Evolutionary conservation across 2,888 invertebrate species (phyloP).

Genomic region (Petrolisthes cinctipes): DNA sequence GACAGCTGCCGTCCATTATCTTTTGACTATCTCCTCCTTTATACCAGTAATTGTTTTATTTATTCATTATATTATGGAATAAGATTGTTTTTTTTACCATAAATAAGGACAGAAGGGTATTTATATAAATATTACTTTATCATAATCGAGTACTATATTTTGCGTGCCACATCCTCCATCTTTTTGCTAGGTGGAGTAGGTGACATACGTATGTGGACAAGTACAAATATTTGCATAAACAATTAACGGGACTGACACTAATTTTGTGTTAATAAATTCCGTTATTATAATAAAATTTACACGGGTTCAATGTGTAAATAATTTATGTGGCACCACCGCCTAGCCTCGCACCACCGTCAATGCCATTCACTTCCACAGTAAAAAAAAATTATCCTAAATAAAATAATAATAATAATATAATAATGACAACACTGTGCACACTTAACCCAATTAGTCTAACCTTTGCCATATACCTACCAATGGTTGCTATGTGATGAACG

Average conservation of each 20-base stretch:
- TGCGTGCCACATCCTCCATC: too few species aligned
- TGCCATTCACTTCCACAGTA: background rate
- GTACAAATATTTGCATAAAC: background rate
- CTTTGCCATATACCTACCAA: slow-evolving; percentile 47
- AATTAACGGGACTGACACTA: background rate
- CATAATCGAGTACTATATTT: too few species aligned
- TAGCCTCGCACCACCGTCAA: slow-evolving; percentile 56
- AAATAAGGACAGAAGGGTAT: too few species aligned
- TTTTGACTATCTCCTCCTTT: too few species aligned
- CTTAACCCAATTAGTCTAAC: background rate
- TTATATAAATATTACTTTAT: too few species aligned
- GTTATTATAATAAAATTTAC: background rate
- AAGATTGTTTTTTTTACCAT: too few species aligned
- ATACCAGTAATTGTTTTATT: too few species aligned
- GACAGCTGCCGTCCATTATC: too few species aligned
- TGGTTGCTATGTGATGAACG: slow-evolving; percentile 63
- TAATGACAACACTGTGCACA: background rate
- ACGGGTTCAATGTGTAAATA: background rate
- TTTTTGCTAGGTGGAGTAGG: too few species aligned
- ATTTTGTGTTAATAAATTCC: too few species aligned
- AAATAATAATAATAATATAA: background rate
- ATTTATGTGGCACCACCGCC: slow-evolving; percentile 44
- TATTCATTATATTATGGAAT: too few species aligned
- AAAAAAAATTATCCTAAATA: background rate
- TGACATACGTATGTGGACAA: too few species aligned